A percentile compares a stretch with the other conserved stretches of the same genome.
Conservation (phyloP, 2,888 invertebrate genomes). For the Clivina fossor region DNA sequence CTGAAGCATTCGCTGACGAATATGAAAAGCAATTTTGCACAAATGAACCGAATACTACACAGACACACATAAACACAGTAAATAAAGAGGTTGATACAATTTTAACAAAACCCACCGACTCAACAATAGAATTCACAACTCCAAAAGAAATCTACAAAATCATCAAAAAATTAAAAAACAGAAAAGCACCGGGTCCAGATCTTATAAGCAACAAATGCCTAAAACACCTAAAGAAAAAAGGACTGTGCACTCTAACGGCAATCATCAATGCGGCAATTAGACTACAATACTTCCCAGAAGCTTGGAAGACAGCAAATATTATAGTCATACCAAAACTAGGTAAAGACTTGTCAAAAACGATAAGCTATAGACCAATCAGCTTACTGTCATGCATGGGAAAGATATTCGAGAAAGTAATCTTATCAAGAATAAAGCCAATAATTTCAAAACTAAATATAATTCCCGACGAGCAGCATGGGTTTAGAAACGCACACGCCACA, state of each 20-base stretch:
- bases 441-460: too few relatives aligned
- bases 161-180: slow-evolving; percentile 29
- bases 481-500: slow-evolving; percentile 40
- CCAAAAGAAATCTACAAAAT: slow-evolving; percentile 27
- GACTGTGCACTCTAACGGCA: slow-evolving; percentile 28
- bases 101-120: too few relatives aligned
- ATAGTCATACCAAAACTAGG: slow-evolving; percentile 34
- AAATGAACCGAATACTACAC: too few relatives aligned
- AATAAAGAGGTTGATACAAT: too few relatives aligned
- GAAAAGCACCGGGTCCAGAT: slow-evolving; percentile 39
- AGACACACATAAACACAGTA: too few relatives aligned
- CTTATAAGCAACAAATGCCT: slow-evolving; percentile 31
- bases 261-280: slow-evolving; percentile 28
- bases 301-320: slow-evolving; percentile 33
- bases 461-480: too few relatives aligned
- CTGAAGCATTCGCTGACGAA: slow-evolving; percentile 2
- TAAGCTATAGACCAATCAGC: slow-evolving; percentile 36
- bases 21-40: background rate
- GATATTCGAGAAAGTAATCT: slow-evolving; percentile 37
- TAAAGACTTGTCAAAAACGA: slow-evolving; percentile 24
- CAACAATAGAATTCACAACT: too few relatives aligned
- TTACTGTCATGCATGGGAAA: slow-evolving; percentile 34
- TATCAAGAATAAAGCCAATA: slow-evolving; percentile 36
- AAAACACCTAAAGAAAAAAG: slow-evolving; percentile 35
- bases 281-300: slow-evolving; percentile 27